These are phyloP conservation scores for Aphrocallistes beatrix DNA, from an alignment of 37 sponge, comb jelly and placozoan species.

Conservation along the genomic window DNA sequence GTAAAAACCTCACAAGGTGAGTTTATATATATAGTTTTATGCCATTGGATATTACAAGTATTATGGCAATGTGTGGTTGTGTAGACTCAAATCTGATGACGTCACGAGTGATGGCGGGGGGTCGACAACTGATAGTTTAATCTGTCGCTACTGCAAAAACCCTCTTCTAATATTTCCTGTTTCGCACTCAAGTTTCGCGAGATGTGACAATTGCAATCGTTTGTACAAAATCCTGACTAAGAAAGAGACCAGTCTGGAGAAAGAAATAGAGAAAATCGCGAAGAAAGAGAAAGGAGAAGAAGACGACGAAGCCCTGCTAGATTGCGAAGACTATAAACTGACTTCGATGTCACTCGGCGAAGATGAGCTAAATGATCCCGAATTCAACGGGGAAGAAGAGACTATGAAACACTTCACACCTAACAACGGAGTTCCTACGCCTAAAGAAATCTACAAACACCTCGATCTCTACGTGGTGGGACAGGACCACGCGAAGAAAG, in stretches of 20 bases:
- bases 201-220: slow-evolving; percentile 14
- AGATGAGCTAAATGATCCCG: too few species aligned
- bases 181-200: slow-evolving; percentile 12
- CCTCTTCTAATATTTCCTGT: background rate
- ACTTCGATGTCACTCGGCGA: background rate
- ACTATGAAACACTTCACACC: background rate
- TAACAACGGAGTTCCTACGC: background rate
- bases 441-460: slow-evolving; percentile 71
- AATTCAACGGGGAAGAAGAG: background rate
- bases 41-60: too few species aligned
- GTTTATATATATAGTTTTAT: too few species aligned
- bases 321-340: too few species aligned
- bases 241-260: background rate
- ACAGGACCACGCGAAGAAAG: slow-evolving; percentile 84
- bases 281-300: background rate
- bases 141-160: slow-evolving; percentile 6
- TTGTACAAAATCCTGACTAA: background rate
- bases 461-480: slow-evolving; percentile 81
- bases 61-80: too few species aligned
- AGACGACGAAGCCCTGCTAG: background rate
- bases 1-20: too few species aligned
- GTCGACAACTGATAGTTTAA: background rate
- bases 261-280: background rate
- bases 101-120: background rate
- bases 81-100: background rate